Conservation (phyloP, 2,113 vertebrate genomes). For the Scatophagus argus region DNA sequence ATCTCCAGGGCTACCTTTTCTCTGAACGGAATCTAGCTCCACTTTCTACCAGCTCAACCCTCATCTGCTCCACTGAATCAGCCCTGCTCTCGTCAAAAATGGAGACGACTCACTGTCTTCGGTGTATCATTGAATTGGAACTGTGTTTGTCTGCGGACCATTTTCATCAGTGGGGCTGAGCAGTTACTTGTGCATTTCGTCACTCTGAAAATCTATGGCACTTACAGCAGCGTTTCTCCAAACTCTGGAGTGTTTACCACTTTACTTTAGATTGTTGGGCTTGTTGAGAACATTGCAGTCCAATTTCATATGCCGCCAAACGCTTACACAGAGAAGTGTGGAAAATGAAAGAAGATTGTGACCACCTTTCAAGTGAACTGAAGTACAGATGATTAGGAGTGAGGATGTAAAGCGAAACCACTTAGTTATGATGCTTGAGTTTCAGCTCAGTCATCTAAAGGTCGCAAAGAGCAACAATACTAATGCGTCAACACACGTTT, state of each 20-base stretch:
- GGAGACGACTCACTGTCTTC: conserved; percentile 58
- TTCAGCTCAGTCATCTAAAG: not conserved
- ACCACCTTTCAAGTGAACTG: conserved; percentile 21
- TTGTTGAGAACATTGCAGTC: conserved; percentile 24
- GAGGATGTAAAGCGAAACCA: not conserved
- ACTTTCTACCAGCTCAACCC: conserved; percentile 64
- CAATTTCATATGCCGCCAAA: conserved; percentile 17
- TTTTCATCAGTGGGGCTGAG: conserved; percentile 45
- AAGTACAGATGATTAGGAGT: conserved; percentile 20
- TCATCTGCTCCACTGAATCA: conserved; percentile 75
- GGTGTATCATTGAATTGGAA: conserved; percentile 51
- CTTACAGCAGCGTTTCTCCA: conserved; percentile 6
- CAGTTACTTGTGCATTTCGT: conserved; percentile 57
- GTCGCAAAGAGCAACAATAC: not conserved
- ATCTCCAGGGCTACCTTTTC: conserved; percentile 80
- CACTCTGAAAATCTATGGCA: conserved; percentile 37
- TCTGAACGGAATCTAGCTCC: conserved; percentile 76
- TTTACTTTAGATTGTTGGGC: conserved; percentile 10
- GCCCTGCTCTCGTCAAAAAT: conserved; percentile 28
- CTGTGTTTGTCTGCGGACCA: conserved; percentile 56
- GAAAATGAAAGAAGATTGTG: conserved; percentile 8
- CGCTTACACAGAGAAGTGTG: not conserved
- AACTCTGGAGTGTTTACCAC: conserved; percentile 43
- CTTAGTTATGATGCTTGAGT: not conserved
- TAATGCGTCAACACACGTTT: not conserved